Evolutionary conservation across 2,113 vertebrate genomes (phyloP).

Genomic region (Pollimyrus isidori): DNA sequence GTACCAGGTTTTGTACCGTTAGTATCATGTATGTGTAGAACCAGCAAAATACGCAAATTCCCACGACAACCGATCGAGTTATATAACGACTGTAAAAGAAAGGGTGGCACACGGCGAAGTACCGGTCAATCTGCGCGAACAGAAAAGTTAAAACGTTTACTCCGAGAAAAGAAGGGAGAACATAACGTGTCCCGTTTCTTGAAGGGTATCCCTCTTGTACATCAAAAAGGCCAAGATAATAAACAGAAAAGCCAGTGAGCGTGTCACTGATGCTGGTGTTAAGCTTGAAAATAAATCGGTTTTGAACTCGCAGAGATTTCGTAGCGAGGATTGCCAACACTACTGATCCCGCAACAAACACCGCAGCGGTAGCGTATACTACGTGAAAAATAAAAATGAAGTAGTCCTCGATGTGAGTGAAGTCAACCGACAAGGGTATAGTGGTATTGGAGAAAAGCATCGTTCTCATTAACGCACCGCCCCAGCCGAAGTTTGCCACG

Average conservation of each 20-base stretch:
- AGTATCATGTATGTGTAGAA: slow-evolving; percentile 19
- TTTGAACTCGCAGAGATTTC: slow-evolving; percentile 13
- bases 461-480: background rate
- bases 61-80: slow-evolving; percentile 2
- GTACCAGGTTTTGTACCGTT: slow-evolving; percentile 4
- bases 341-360: slow-evolving; percentile 19
- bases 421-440: slow-evolving; percentile 12
- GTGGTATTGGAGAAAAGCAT: background rate
- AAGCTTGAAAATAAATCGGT: slow-evolving; percentile 24
- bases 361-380: background rate
- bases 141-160: slow-evolving; percentile 21
- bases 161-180: slow-evolving; percentile 22
- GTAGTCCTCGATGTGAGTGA: slow-evolving; percentile 8
- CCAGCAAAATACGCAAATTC: slow-evolving; percentile 15
- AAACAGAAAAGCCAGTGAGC: slow-evolving; percentile 19
- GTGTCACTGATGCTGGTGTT: slow-evolving; percentile 25
- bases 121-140: slow-evolving; percentile 20
- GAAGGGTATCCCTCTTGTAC: slow-evolving; percentile 20
- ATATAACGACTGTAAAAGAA: slow-evolving; percentile 19
- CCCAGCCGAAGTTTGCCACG: background rate
- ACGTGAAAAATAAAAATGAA: slow-evolving; percentile 20
- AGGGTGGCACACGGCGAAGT: slow-evolving; percentile 17
- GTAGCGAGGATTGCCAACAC: slow-evolving; percentile 12
- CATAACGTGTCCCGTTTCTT: slow-evolving; percentile 19
- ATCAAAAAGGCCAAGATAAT: slow-evolving; percentile 21